phyloP scores from a whole-genome alignment of 2,113 vertebrate genomes.

The Triplophysa dalaica region DNA sequence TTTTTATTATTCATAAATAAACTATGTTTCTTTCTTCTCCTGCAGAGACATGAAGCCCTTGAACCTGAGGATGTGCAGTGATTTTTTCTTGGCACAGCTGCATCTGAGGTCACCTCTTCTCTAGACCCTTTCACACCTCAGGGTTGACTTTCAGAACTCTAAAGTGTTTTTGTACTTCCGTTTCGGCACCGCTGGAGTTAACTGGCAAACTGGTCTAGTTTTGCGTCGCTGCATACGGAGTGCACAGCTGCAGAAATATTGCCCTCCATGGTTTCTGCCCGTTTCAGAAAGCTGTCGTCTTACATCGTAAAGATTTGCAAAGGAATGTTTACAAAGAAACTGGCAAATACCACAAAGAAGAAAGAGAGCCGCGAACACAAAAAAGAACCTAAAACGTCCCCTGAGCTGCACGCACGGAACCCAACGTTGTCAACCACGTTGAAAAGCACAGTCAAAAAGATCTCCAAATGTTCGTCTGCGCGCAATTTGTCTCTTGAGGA shows the following conservation, averaged over 20 bases:
- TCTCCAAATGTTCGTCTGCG: conserved; percentile 88
- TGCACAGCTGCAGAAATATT: conserved; percentile 67
- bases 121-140: conserved; percentile 49
- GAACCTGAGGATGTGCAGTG: conserved; percentile 42
- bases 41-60: conserved; percentile 31
- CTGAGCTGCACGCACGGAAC: conserved; percentile 78
- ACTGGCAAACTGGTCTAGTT: conserved; percentile 49
- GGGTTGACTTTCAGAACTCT: conserved; percentile 56
- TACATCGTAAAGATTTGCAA: conserved; percentile 94
- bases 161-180: conserved; percentile 56
- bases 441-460: conserved; percentile 92
- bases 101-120: conserved; percentile 39
- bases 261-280: conserved; percentile 91
- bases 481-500: conserved; percentile 87
- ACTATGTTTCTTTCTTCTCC: neutral
- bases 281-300: conserved; percentile 86
- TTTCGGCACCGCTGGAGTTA: conserved; percentile 53
- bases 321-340: conserved; percentile 99
- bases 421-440: conserved; percentile 86
- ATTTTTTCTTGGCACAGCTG: conserved; percentile 48
- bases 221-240: conserved; percentile 63
- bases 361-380: conserved; percentile 85
- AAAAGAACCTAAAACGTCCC: conserved; percentile 81
- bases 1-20: neutral
- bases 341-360: conserved; percentile 89